Evolutionary conservation across 2,797 vertebrate species (phyloP).

Genomic region (Taenioides sp.): DNA sequence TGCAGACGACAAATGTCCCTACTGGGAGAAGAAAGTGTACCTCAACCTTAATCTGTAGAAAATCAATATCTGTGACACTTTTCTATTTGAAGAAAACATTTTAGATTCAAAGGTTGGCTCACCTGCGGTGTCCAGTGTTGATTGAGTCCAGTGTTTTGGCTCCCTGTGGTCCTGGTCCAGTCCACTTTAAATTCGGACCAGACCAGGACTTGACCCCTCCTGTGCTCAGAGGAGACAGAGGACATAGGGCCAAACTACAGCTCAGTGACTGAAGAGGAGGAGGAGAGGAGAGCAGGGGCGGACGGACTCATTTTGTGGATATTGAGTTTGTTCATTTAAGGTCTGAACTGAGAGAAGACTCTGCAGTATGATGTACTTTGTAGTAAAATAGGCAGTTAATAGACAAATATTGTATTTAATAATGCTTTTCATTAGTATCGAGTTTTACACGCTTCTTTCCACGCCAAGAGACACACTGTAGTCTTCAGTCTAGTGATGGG

Average conservation of each 20-base stretch:
- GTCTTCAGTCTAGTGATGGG: too few species aligned
- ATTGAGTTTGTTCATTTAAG: background rate
- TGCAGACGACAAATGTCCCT: too few species aligned
- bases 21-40: too few species aligned
- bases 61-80: background rate
- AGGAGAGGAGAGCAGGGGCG: too few species aligned
- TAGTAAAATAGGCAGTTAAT: too few species aligned
- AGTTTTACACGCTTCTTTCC: too few species aligned
- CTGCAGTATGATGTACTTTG: too few species aligned
- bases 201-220: background rate
- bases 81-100: background rate
- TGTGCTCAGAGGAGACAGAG: background rate
- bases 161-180: background rate
- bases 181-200: background rate
- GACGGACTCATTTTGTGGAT: too few species aligned
- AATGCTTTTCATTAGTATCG: too few species aligned
- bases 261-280: background rate
- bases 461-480: too few species aligned
- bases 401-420: too few species aligned
- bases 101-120: background rate
- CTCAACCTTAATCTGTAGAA: too few species aligned
- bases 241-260: background rate
- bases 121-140: background rate
- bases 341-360: background rate
- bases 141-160: background rate